Evolutionary conservation across 2,888 invertebrate species (phyloP), one percentile per base, ranked within the genome.

Genomic region (Mythimna impura): DNA sequence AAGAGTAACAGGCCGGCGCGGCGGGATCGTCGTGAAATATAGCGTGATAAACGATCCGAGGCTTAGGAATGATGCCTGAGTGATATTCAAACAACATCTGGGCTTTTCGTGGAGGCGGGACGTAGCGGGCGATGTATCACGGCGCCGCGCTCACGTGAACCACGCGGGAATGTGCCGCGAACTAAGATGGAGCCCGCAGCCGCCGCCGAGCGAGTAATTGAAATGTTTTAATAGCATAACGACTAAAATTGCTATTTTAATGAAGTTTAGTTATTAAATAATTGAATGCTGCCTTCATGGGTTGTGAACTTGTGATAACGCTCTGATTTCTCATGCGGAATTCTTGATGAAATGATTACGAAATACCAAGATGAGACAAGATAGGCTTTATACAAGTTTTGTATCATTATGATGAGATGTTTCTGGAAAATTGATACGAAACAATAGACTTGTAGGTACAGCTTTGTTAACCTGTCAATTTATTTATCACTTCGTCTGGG

Each of bases 181-280:
- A 54, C 67, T 47, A 72, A 52, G 66, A 68, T 54, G 61, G 40
- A 55, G 17, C n/a, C 36, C 60, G 14, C n/a, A n/a, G n/a, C 36
- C 40, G n/a, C 63, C 17, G n/a, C 55, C 22, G 25, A 71, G 50
- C 66, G 67, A 75, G 52, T 67, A 65, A 75, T 75, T 71, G 65
- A 75, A 79, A 65, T 40, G 55, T 58, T 71, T 64, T 79, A 67
- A 47, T 64, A 60, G 43, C 34, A 64, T 22, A 36, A 57, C 43
- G 60, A 14, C 25, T 43, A 40, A 30, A 73, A 78, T 70, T 64
- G 43, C 43, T 62, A 65, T 63, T 66, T 69, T 73, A 47, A 68
- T 68, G 68, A 73, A 60, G 50, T 76, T 75, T 30, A 20, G 60
- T 69, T 74, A 69, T 68, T 76, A 36, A 55, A 40, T 74, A 64